Conservation (phyloP, 2,113 vertebrate species). For the Nicator chloris region DNA sequence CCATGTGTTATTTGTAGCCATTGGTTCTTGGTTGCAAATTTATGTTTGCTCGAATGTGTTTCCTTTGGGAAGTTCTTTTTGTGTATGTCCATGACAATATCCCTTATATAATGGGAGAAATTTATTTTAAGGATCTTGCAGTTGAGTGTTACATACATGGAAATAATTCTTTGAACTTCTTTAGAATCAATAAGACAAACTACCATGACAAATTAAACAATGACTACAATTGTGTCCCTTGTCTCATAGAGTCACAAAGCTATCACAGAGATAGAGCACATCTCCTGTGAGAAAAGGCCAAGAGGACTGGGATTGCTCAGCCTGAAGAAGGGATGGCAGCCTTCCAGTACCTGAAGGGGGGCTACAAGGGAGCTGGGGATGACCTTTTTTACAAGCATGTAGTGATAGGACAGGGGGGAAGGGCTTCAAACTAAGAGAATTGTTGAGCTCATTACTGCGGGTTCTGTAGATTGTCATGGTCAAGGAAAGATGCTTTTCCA, state of each 20-base stretch:
- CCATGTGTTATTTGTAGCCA: neutral
- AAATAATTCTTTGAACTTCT: neutral
- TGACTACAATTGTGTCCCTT: neutral
- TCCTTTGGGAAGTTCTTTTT: neutral
- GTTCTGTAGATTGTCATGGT: neutral
- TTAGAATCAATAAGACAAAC: neutral
- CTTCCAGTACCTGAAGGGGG: neutral
- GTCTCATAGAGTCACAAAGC: neutral
- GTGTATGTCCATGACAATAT: neutral
- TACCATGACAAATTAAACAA: neutral
- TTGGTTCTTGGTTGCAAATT: neutral
- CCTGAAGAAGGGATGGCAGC: neutral
- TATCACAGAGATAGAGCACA: accelerated
- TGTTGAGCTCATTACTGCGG: neutral
- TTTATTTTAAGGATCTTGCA: neutral
- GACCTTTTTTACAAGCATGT: neutral
- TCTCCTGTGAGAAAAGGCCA: neutral
- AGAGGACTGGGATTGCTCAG: neutral
- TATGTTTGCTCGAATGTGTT: neutral
- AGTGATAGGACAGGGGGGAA: neutral
- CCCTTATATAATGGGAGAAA: neutral
- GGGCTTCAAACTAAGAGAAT: neutral
- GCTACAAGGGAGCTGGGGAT: neutral
- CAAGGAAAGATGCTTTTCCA: neutral
- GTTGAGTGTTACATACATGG: neutral